Conservation (phyloP, 2,888 invertebrate species). For the Athalia rosae region DNA sequence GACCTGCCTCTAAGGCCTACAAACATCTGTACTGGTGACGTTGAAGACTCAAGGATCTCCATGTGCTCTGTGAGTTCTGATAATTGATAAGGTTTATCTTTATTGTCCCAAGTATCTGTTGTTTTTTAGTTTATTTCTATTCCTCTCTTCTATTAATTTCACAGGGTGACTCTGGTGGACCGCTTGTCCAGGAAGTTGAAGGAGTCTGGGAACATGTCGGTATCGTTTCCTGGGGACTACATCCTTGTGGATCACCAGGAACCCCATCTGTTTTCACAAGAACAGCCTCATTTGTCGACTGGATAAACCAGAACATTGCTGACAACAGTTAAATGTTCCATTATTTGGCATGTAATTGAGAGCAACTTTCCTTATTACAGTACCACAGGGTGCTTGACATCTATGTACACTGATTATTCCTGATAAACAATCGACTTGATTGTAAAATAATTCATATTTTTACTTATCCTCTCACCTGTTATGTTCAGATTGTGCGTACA, state of each 20-base stretch:
- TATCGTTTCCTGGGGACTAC: constrained; percentile 75
- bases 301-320: constrained; percentile 61
- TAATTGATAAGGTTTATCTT: too few species aligned
- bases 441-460: too few species aligned
- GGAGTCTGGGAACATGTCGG: constrained; percentile 80
- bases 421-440: too few species aligned
- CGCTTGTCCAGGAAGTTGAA: constrained; percentile 75
- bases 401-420: too few species aligned
- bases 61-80: constrained; percentile 57
- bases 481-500: too few species aligned
- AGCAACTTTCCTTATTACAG: too few species aligned
- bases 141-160: constrained; percentile 47
- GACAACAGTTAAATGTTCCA: too few species aligned
- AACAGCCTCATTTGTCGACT: constrained; percentile 71
- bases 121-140: not conserved
- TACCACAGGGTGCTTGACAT: too few species aligned
- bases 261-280: constrained; percentile 73
- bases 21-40: constrained; percentile 62
- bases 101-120: not conserved
- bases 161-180: constrained; percentile 77
- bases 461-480: too few species aligned
- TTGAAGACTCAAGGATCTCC: constrained; percentile 53
- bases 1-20: constrained; percentile 56
- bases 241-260: constrained; percentile 72
- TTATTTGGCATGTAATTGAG: too few species aligned